These are phyloP conservation scores for Deilephila elpenor DNA, from an alignment of 2,888 invertebrate genomes.

Conservation along the genomic window DNA sequence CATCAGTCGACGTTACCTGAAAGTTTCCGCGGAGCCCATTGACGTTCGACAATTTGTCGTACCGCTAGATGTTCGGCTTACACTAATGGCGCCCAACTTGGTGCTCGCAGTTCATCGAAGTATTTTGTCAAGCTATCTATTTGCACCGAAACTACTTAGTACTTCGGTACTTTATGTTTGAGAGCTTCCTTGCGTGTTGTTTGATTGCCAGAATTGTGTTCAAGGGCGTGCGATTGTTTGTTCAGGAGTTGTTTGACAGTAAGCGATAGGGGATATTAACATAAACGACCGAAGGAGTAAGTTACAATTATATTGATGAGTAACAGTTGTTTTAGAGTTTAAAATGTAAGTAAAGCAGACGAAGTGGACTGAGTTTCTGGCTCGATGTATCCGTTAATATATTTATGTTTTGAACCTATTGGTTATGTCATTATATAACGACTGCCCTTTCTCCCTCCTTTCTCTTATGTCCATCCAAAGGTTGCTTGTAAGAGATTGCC, in stretches of 20 bases:
- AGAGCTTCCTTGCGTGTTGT: slow-evolving; percentile 10
- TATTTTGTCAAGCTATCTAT: slow-evolving; percentile 24
- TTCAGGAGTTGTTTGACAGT: background rate
- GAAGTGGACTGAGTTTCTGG: too few relatives aligned
- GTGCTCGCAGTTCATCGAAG: slow-evolving; percentile 7
- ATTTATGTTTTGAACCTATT: too few relatives aligned
- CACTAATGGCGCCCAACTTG: slow-evolving; percentile 26
- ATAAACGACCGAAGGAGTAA: too few relatives aligned
- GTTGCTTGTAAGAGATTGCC: too few relatives aligned
- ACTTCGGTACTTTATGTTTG: slow-evolving; percentile 9
- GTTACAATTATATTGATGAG: too few relatives aligned
- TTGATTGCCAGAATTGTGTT: slow-evolving; percentile 4
- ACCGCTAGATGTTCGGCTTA: background rate
- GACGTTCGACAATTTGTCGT: slow-evolving; percentile 6
- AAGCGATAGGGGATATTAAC: background rate
- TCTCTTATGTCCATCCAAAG: too few relatives aligned
- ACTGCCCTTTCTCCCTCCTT: too few relatives aligned
- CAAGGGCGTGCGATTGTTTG: background rate
- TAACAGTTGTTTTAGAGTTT: too few relatives aligned
- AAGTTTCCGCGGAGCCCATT: slow-evolving; percentile 5
- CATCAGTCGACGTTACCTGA: slow-evolving; percentile 4
- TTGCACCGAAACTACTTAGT: slow-evolving; percentile 17
- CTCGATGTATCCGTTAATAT: too few relatives aligned
- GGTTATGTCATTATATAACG: too few relatives aligned
- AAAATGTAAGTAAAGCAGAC: too few relatives aligned